phyloP scores from a whole-genome alignment of 2,113 vertebrate species.

The Xiphophorus couchianus region DNA sequence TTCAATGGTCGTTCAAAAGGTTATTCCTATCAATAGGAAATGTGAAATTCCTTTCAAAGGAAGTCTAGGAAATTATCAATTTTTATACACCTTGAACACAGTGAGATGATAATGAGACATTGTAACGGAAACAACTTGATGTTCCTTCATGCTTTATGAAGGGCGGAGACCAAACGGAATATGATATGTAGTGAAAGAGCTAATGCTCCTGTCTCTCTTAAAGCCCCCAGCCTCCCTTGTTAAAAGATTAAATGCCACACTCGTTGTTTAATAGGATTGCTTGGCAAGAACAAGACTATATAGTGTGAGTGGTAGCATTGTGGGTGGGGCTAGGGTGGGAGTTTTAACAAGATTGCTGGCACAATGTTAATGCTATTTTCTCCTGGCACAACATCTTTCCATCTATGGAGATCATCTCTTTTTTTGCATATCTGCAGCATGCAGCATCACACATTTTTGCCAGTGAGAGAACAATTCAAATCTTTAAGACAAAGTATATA shows the following conservation, averaged over 20 bases:
- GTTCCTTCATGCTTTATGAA: constrained; percentile 18
- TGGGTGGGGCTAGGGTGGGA: constrained; percentile 48
- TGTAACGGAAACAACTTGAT: constrained; percentile 8
- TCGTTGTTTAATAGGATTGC: constrained; percentile 74
- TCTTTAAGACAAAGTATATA: constrained; percentile 13
- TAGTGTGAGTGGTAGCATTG: constrained; percentile 22
- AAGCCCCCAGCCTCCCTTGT: constrained; percentile 39
- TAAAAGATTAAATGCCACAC: constrained; percentile 66
- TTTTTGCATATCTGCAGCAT: constrained; percentile 13
- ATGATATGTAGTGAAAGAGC: constrained; percentile 31
- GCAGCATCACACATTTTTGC: constrained; percentile 22
- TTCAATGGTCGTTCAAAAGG: background rate
- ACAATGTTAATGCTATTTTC: constrained; percentile 60
- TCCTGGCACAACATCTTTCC: constrained; percentile 46
- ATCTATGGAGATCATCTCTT: constrained; percentile 40
- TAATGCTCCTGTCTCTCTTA: constrained; percentile 33
- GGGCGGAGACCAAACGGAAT: constrained; percentile 30
- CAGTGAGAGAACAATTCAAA: constrained; percentile 20
- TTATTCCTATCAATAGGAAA: background rate
- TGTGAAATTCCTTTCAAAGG: constrained; percentile 7
- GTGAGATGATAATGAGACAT: constrained; percentile 48
- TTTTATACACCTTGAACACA: constrained; percentile 42
- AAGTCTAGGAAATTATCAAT: constrained; percentile 32
- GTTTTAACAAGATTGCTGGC: constrained; percentile 65
- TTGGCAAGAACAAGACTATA: constrained; percentile 53